Evolutionary conservation across 2,113 vertebrate genomes (phyloP), one percentile per base, ranked within the genome.

Genomic region (Lasiurus cinereus): DNA sequence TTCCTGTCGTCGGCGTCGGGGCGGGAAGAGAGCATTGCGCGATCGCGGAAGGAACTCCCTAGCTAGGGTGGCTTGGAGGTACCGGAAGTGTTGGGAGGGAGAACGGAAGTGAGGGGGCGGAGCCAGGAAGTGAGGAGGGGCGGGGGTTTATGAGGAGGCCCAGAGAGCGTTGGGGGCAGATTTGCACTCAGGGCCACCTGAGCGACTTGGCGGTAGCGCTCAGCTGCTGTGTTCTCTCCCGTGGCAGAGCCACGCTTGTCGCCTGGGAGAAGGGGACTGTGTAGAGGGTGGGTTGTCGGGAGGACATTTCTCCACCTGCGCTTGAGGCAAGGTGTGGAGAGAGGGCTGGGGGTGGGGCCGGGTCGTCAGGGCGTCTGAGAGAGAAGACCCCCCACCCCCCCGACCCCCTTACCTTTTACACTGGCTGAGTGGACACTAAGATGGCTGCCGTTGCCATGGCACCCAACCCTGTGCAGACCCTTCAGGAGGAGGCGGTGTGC

Each of bases 381-480:
- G 78, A 56, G 39, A 46, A 59, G 70, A 59, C 39, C 4, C 52
- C 39, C 39, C 39, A 59, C 39, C 4, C 59, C 39, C 9, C 10
- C 95, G 59, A 1, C 54, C 95, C 96, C 66, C 94, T 69, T 69
- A 52, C 29, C 89, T 0, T 46, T 66, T 27, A 91, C 56, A 14
- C 88, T 92, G 62, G 94, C 88, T 15, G 95, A 82, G 1, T 91
- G 95, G 90, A 96, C 56, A 76, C 84, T 93, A 96, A 97, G 5
- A 80, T 96, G 62, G 98, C 95, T 83, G 97, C 94, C 43, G 66
- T 83, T 88, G 66, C 95, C 4, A 93, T 96, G 84, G 88, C 95
- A 48, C 93, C 98, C 72, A 99, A 99, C 98, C 99, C 99, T 3
- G 98, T 99, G 27, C 98, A 98, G 95, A 98, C 98, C 86, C 97